phyloP scores from a whole-genome alignment of 2,797 vertebrate genomes.

The Eulemur coronatus region DNA sequence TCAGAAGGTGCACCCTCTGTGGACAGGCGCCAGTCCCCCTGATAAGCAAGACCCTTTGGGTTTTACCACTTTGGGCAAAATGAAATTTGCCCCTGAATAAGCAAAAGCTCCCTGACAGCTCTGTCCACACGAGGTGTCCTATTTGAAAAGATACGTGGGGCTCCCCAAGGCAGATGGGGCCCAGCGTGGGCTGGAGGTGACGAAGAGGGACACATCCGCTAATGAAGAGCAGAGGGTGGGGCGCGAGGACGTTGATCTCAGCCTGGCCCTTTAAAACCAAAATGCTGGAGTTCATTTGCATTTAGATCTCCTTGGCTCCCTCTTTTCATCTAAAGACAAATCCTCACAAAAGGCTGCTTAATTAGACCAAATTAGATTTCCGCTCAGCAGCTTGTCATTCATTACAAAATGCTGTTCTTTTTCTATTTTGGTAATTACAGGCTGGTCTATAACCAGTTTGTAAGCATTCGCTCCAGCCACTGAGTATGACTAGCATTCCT shows the following conservation, averaged over 20 bases:
- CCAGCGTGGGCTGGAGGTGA: not conserved
- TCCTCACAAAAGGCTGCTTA: slow-evolving; percentile 90
- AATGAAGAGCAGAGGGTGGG: not conserved
- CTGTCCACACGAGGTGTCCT: not conserved
- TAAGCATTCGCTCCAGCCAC: slow-evolving; percentile 69
- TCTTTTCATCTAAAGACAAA: slow-evolving; percentile 88
- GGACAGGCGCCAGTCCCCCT: not conserved
- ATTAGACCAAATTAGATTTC: slow-evolving; percentile 91
- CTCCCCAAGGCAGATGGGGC: not conserved
- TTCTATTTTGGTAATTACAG: slow-evolving; percentile 85
- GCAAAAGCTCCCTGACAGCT: not conserved
- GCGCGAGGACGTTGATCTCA: not conserved
- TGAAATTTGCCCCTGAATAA: slow-evolving; percentile 26
- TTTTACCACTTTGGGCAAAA: slow-evolving; percentile 6
- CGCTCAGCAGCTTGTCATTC: slow-evolving; percentile 87
- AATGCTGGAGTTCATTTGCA: slow-evolving; percentile 86
- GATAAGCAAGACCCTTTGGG: not conserved
- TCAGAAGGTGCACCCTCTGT: not conserved
- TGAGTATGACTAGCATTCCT: slow-evolving; percentile 79
- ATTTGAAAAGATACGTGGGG: not conserved
- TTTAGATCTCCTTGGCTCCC: slow-evolving; percentile 86
- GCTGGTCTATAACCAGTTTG: slow-evolving; percentile 67
- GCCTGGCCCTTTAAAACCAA: slow-evolving; percentile 83
- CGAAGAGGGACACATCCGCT: not conserved
- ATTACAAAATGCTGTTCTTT: slow-evolving; percentile 87